Evolutionary conservation across 1,140 invertebrate genomes (phyloP).

Genomic region (Anagrus nilaparvatae): DNA sequence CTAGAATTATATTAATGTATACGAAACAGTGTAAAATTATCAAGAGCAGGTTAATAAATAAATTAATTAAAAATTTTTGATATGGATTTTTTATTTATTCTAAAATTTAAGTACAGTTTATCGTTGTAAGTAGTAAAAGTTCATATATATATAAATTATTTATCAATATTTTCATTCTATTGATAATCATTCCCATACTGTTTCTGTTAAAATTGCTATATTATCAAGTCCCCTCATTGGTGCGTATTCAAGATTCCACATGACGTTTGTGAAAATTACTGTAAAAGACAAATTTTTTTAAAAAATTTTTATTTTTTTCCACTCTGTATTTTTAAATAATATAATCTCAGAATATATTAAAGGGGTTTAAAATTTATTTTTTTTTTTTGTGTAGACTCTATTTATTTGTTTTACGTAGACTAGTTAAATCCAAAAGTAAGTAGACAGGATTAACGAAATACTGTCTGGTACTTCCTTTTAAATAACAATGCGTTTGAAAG

Average conservation of each 20-base stretch:
- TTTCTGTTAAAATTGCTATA: constrained; percentile 65
- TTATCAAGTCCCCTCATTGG: constrained; percentile 58
- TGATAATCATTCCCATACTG: constrained; percentile 57
- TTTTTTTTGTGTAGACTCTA: no score
- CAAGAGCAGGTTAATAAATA: no score
- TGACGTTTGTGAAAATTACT: constrained; percentile 58
- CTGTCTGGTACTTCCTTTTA: no score
- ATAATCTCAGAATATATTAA: background rate
- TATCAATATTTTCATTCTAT: constrained; percentile 20
- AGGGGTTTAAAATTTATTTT: no score
- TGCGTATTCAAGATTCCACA: constrained; percentile 70
- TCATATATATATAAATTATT: constrained; percentile 6
- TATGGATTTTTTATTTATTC: constrained; percentile 1
- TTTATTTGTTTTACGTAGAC: no score
- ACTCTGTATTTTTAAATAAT: background rate
- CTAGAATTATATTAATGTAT: no score
- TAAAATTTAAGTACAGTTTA: background rate
- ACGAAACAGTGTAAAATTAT: no score
- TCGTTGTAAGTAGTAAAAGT: background rate
- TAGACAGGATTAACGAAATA: no score
- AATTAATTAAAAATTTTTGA: constrained; percentile 1
- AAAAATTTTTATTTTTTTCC: background rate
- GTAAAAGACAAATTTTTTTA: constrained; percentile 26
- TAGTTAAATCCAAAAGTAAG: no score
- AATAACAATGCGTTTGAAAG: no score